Conservation (phyloP, 2,888 invertebrate genomes). For the Synergus gifuensis region DNA sequence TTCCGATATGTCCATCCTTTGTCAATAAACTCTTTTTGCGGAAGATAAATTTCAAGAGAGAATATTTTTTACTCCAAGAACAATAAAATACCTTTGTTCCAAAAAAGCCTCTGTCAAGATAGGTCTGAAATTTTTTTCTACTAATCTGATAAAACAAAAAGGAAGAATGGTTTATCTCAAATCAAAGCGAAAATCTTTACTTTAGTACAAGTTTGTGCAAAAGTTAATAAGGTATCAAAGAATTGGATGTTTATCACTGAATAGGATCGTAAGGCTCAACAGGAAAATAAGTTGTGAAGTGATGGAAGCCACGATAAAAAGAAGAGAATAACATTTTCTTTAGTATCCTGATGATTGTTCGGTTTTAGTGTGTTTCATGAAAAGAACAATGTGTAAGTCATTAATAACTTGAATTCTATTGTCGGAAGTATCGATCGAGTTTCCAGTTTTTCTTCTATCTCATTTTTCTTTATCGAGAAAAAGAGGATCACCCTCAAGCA, state of each 20-base stretch:
- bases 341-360: not conserved
- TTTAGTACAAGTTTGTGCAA: no score
- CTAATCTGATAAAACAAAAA: not conserved
- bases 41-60: conserved; percentile 1
- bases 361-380: not conserved
- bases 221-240: no score
- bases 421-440: not conserved
- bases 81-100: not conserved
- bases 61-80: not conserved
- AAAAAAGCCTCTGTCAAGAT: not conserved
- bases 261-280: no score
- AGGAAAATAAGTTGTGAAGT: not conserved
- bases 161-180: not conserved
- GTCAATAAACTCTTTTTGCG: not conserved
- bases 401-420: conserved; percentile 11
- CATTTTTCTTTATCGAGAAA: conserved; percentile 13
- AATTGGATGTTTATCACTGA: not conserved
- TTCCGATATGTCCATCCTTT: not conserved
- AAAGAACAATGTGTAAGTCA: not conserved
- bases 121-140: not conserved
- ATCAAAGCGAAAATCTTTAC: not conserved
- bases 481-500: not conserved
- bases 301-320: not conserved
- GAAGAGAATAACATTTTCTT: not conserved
- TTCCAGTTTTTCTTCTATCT: not conserved